These are phyloP conservation scores for Crotophaga sulcirostris DNA, from an alignment of 2,113 vertebrate genomes.

Conservation along the genomic window DNA sequence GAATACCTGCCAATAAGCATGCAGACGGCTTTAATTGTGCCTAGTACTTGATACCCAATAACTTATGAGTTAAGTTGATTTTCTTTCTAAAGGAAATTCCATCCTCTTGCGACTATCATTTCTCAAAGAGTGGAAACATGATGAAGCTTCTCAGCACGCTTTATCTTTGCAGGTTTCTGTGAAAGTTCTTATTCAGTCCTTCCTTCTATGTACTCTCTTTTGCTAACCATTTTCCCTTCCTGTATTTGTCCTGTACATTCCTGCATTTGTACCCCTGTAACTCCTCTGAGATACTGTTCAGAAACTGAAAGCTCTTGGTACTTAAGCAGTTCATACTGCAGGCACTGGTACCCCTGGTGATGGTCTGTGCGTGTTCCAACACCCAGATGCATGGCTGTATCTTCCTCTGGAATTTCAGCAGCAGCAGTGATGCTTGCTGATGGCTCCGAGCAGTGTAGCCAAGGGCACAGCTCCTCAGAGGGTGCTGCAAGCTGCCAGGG, in stretches of 20 bases:
- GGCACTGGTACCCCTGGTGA: not conserved
- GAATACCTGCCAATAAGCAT: not conserved
- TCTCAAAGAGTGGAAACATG: not conserved
- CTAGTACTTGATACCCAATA: not conserved
- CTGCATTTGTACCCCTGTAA: not conserved
- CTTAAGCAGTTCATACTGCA: fast-evolving
- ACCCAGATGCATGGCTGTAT: fast-evolving
- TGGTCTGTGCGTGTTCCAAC: not conserved
- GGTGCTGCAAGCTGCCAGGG: not conserved
- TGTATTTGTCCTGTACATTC: too few relatives aligned
- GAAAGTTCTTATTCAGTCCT: not conserved
- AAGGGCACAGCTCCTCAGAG: fast-evolving
- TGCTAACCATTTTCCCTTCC: not conserved
- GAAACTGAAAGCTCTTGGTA: not conserved
- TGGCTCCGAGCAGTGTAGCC: fast-evolving
- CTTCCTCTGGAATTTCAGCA: not conserved
- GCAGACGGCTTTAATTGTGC: not conserved
- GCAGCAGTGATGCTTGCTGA: fast-evolving
- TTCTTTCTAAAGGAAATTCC: not conserved
- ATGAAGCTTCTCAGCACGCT: not conserved
- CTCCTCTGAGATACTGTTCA: not conserved
- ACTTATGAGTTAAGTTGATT: not conserved
- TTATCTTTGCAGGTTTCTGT: not conserved
- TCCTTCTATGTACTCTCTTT: fast-evolving
- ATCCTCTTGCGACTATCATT: not conserved